Conservation (phyloP, 2,888 invertebrate genomes). For the Choreutis nemorana region DNA sequence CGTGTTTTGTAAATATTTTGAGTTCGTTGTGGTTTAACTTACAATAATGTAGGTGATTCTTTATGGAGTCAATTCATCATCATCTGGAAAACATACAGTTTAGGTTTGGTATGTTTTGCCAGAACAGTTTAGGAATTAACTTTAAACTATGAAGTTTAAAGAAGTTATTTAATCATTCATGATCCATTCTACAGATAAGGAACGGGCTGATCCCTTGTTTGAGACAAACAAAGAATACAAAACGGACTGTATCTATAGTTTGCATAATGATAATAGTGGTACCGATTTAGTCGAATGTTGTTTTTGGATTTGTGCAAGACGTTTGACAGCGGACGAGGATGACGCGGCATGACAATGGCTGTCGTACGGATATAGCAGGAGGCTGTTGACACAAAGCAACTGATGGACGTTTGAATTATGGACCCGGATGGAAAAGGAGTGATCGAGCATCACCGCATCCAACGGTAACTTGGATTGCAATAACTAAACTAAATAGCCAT, state of each 20-base stretch:
- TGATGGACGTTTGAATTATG: conserved; percentile 53
- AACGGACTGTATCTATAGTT: conserved; percentile 55
- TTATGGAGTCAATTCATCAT: too few species aligned
- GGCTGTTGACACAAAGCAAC: conserved; percentile 34
- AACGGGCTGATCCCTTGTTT: conserved; percentile 54
- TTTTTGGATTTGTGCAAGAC: conserved; percentile 66
- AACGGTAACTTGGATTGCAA: too few species aligned
- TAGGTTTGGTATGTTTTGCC: too few species aligned
- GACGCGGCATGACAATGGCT: conserved; percentile 46
- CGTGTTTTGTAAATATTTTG: not conserved
- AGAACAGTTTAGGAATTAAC: too few species aligned
- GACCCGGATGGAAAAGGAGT: conserved; percentile 58
- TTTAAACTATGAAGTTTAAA: too few species aligned
- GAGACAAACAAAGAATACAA: conserved; percentile 54
- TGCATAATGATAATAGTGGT: conserved; percentile 38
- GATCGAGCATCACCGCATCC: conserved; percentile 42
- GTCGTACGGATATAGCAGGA: conserved; percentile 46
- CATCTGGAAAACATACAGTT: too few species aligned
- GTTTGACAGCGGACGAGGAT: conserved; percentile 56
- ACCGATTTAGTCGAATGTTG: conserved; percentile 54
- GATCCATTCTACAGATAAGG: conserved; percentile 44
- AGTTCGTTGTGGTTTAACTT: too few species aligned
- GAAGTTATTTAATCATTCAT: conserved; percentile 30
- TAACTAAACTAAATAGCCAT: too few species aligned
- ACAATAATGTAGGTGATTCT: too few species aligned